These are phyloP conservation scores for Dendrolimus pini DNA, from an alignment of 2,888 invertebrate species.

Conservation along the genomic window DNA sequence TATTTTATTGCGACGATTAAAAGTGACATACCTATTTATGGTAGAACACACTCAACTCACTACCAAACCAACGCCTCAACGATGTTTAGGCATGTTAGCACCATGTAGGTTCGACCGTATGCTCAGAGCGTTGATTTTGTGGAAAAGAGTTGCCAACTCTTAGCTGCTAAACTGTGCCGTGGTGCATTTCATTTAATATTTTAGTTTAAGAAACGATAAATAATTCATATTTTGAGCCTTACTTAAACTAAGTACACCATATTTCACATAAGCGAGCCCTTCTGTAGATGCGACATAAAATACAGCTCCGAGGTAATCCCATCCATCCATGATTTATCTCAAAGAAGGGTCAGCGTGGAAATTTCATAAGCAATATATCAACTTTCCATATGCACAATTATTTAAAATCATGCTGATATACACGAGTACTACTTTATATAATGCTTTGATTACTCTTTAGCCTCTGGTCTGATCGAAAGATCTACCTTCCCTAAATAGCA, in stretches of 20 bases:
- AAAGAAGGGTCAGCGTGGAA: slow-evolving; percentile 62
- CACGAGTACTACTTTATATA: not conserved
- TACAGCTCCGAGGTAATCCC: slow-evolving; percentile 65
- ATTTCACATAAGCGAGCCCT: slow-evolving; percentile 61
- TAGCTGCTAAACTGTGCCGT: too few species aligned
- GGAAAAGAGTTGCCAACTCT: too few species aligned
- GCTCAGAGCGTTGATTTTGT: too few species aligned
- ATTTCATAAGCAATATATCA: slow-evolving; percentile 61
- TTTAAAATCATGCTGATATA: slow-evolving; percentile 25
- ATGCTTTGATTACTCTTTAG: too few species aligned
- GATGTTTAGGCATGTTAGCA: too few species aligned
- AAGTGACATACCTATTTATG: too few species aligned
- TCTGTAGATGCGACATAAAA: slow-evolving; percentile 68
- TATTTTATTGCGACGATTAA: too few species aligned
- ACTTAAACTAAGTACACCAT: slow-evolving; percentile 70
- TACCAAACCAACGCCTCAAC: too few species aligned
- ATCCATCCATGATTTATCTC: slow-evolving; percentile 70
- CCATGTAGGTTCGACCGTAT: too few species aligned
- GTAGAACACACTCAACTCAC: too few species aligned
- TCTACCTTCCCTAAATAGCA: not conserved
- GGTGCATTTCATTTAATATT: too few species aligned
- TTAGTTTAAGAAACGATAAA: slow-evolving; percentile 54
- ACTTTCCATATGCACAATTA: slow-evolving; percentile 42
- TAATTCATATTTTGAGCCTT: slow-evolving; percentile 68
- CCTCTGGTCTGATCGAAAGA: too few species aligned